A percentile compares a stretch with the other conserved stretches of the same genome.
These are phyloP conservation scores for Chlorops oryzae DNA, from an alignment of 1,140 invertebrate genomes.

Conservation along the genomic window DNA sequence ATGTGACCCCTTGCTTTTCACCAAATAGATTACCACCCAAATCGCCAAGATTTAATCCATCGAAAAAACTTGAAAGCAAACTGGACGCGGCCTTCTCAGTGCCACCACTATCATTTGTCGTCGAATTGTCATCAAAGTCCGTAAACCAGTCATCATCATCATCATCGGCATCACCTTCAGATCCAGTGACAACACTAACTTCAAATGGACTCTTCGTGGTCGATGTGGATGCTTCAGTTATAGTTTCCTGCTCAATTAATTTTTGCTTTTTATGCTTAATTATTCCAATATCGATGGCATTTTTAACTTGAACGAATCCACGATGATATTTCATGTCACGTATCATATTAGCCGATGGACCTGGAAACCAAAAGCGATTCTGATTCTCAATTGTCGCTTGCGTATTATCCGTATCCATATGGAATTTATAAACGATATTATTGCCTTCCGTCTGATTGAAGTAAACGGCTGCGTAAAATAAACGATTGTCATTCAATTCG, in stretches of 20 bases:
- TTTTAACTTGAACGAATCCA: slow-evolving; percentile 62
- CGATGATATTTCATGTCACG: slow-evolving; percentile 61
- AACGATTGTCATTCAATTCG: slow-evolving; percentile 47
- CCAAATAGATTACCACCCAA: too few species aligned
- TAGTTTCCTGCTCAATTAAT: slow-evolving; percentile 14
- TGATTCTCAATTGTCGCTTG: slow-evolving; percentile 56
- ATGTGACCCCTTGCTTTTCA: too few species aligned
- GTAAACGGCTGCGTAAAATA: slow-evolving; percentile 39
- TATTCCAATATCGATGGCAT: slow-evolving; percentile 58
- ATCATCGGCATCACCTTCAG: slow-evolving; percentile 21
- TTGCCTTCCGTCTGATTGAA: slow-evolving; percentile 35
- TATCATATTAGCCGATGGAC: slow-evolving; percentile 57
- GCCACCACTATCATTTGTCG: neutral
- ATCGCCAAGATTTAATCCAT: neutral
- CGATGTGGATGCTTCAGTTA: neutral
- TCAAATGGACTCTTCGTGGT: slow-evolving; percentile 15
- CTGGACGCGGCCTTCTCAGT: neutral
- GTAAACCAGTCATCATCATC: slow-evolving; percentile 22
- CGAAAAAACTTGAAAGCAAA: neutral
- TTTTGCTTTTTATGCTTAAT: slow-evolving; percentile 46
- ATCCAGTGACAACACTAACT: slow-evolving; percentile 11
- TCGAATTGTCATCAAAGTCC: neutral
- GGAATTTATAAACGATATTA: slow-evolving; percentile 53
- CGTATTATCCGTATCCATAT: slow-evolving; percentile 63
- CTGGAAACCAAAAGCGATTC: slow-evolving; percentile 61